Evolutionary conservation across 2,888 invertebrate species (phyloP), one percentile per base, ranked within the genome.

Genomic region (Mythimna loreyi): DNA sequence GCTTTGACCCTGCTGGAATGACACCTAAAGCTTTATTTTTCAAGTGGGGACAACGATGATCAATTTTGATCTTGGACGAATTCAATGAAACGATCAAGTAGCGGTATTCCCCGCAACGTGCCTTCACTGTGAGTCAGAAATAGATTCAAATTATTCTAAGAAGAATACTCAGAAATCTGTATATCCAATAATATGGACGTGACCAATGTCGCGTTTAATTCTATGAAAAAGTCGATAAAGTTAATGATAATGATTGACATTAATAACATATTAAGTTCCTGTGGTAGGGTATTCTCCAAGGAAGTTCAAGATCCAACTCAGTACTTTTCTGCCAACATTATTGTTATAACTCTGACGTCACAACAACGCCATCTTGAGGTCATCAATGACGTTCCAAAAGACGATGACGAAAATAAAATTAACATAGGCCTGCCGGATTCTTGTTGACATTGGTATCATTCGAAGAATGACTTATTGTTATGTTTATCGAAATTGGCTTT

Each of bases 361-460:
- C 60, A 36, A 5, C 5, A 5, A 16, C 16, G 21, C 7, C n/a
- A 50, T 56, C 19, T 33, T 56, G 67, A 73, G 79, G 65, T 79
- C 69, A 70, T 28, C 45, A 1, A 36, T 77, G 69, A 79, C 77
- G 79, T 73, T 64, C 36, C 9, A 21, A 43, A 53, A 49, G 28
- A 25, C 50, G 40, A 49, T 79, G 76, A 80, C 73, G 65, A 62
- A 21, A 33, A 28, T 45, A 53, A 75, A 59, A 80, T 80, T 53
- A 53, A 73, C 64, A 73, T 64, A 57, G 53, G 30, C 25, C 57
- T 63, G 4, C 47, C 79, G 67, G 63, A 72, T 72, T 11, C 36
- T 40, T 53, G 23, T 49, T 76, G 76, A 53, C 47, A 70, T 78
- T 78, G 59, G 49, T 13, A 33, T 40, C 49, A 47, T 62, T 55